Conservation (phyloP, 2,888 invertebrate genomes). For the Calameuta pallipes region DNA sequence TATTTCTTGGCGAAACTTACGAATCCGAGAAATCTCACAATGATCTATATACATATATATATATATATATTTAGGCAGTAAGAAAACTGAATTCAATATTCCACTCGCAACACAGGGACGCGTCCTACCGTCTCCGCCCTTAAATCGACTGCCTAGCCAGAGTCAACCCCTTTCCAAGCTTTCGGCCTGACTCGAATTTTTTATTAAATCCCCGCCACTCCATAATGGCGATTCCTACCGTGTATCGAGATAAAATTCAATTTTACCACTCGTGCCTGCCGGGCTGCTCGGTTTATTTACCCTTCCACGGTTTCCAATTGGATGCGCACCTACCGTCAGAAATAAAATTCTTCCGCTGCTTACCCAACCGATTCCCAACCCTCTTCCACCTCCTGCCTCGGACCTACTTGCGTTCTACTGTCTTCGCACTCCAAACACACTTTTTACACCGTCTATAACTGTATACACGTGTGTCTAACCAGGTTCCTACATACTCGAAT, state of each 20-base stretch:
- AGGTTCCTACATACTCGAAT: neutral
- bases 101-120: slow-evolving; percentile 41
- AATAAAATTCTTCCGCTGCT: slow-evolving; percentile 45
- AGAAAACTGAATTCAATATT: slow-evolving; percentile 48
- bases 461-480: neutral
- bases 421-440: neutral
- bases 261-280: slow-evolving; percentile 40
- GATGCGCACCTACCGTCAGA: slow-evolving; percentile 37
- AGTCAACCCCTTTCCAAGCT: slow-evolving; percentile 16
- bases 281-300: slow-evolving; percentile 42
- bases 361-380: neutral
- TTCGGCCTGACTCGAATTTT: slow-evolving; percentile 51
- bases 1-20: neutral
- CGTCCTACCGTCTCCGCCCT: slow-evolving; percentile 28
- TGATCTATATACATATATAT: neutral
- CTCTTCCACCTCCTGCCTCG: neutral
- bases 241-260: slow-evolving; percentile 54
- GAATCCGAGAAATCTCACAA: neutral
- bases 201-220: slow-evolving; percentile 45
- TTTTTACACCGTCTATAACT: neutral
- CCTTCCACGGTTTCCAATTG: slow-evolving; percentile 43
- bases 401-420: neutral
- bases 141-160: slow-evolving; percentile 30
- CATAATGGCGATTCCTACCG: slow-evolving; percentile 45
- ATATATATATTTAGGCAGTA: neutral